A percentile compares a stretch with the other conserved stretches of the same genome.
Evolutionary conservation across 2,113 vertebrate genomes (phyloP).

Genomic region (Siniperca knerii): DNA sequence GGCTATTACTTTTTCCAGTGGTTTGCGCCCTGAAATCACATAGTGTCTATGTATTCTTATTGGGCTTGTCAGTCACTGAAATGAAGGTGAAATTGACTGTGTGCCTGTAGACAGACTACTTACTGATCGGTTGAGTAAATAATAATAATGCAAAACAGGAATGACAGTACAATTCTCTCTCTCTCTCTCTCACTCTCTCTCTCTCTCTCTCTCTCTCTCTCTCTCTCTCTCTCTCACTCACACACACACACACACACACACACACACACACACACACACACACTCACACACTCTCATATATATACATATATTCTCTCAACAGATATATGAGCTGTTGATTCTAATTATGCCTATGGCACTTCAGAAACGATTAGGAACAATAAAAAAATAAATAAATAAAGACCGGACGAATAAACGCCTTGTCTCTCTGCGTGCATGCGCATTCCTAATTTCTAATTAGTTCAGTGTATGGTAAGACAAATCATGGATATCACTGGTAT

Average conservation of each 20-base stretch:
- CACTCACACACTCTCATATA: too few species aligned
- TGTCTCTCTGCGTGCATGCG: neutral
- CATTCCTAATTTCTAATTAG: conserved; percentile 20
- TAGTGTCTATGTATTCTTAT: conserved; percentile 30
- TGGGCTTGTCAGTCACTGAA: conserved; percentile 34
- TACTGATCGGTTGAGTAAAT: conserved; percentile 8
- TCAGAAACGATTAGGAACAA: conserved; percentile 20
- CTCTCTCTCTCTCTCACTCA: too few species aligned
- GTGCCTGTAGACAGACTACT: neutral
- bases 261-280: too few species aligned
- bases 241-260: too few species aligned
- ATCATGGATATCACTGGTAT: conserved; percentile 15
- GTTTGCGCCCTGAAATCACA: conserved; percentile 10
- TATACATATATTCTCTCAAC: too few species aligned
- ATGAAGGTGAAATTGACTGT: conserved; percentile 39
- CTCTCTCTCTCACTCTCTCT: too few species aligned
- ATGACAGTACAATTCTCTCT: conserved; percentile 21
- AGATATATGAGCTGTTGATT: conserved; percentile 36
- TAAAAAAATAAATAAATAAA: conserved; percentile 1
- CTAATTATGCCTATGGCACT: conserved; percentile 21
- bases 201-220: too few species aligned
- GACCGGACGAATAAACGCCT: neutral
- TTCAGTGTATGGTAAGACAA: conserved; percentile 19
- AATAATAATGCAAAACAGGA: conserved; percentile 1
- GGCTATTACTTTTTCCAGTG: conserved; percentile 21